Base-by-base conservation (phyloP, 2,113 vertebrate species). In the Myodes glareolus region DNA sequence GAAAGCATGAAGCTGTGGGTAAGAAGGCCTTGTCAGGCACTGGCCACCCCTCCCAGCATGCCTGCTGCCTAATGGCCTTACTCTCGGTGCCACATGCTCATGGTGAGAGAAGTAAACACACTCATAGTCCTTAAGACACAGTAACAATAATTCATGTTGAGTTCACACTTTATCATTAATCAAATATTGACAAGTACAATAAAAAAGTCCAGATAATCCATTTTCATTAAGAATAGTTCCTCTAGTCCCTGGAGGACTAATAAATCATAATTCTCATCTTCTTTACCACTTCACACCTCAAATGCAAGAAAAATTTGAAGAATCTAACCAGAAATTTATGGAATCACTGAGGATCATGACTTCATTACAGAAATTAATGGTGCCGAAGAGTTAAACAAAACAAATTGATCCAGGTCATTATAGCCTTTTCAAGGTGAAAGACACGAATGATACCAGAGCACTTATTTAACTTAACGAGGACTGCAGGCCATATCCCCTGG, bases 381-480 rank as follows among this genome's bases (percentile, higher is more conserved):
- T 96, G 96, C 91, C 96, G 96, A 98, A 96, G 91, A 97, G 98
- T 97, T 88, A 89, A 97, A 72, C 93, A 96, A 70, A 98, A 98
- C 92, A 96, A 97, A 98, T 61, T 97, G 97, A 91, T 97, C 95
- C 70, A 94, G 96, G 98, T 97, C 92, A 94, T 97, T 98, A 97
- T 98, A 97, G 97, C 98, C 96, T 96, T 98, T 94, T n/a, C 90
- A 96, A 90, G 95, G 97, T 90, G 89, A 96, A 93, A 87, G 95
- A 65, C 90, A 87, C 58, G 91, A 72, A 58, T 95, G 98, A 93
- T 47, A 82, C 58, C 93, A 23, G 95, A 95, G 94, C 45, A 58
- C 47, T 96, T 94, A 97, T 96, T 97, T 97, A 96, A 97, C 70
- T 55, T 65, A 72, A 94, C 25, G 84, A 88, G 91, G 73, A 52